phyloP scores from a whole-genome alignment of 2,797 vertebrate genomes.

The Aphelocoma californica region DNA sequence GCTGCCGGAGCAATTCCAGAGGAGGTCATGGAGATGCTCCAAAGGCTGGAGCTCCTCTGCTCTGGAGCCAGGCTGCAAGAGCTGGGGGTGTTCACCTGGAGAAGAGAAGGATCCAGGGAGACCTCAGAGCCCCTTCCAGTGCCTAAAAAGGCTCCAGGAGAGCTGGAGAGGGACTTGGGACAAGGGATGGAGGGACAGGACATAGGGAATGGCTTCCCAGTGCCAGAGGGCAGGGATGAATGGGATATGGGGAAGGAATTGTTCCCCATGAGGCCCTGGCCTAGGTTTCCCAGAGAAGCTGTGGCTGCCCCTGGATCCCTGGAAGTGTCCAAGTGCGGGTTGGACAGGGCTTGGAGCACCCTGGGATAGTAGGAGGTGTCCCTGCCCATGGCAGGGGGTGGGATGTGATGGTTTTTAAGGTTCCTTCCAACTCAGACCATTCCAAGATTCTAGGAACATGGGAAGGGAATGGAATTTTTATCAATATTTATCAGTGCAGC shows the following conservation, averaged over 20 bases:
- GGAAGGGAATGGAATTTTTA: not conserved
- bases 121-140: not conserved
- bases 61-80: not conserved
- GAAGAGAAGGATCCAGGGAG: not conserved
- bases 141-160: not conserved
- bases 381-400: not conserved
- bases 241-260: not conserved
- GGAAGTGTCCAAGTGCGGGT: not conserved
- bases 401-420: not conserved
- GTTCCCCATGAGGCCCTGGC: fast-evolving
- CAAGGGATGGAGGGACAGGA: not conserved
- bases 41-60: not conserved
- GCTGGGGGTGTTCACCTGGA: fast-evolving
- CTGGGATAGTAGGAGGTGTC: not conserved
- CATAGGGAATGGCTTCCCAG: not conserved
- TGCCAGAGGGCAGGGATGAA: fast-evolving
- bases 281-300: fast-evolving
- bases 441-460: too few relatives aligned
- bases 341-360: fast-evolving
- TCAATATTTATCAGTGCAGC: not conserved
- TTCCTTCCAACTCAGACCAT: not conserved
- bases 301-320: not conserved
- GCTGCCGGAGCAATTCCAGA: not conserved
- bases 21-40: not conserved
- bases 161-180: not conserved